Evolutionary conservation across 2,113 vertebrate genomes (phyloP), one percentile per base, ranked within the genome.

Genomic region (Panurus biarmicus): DNA sequence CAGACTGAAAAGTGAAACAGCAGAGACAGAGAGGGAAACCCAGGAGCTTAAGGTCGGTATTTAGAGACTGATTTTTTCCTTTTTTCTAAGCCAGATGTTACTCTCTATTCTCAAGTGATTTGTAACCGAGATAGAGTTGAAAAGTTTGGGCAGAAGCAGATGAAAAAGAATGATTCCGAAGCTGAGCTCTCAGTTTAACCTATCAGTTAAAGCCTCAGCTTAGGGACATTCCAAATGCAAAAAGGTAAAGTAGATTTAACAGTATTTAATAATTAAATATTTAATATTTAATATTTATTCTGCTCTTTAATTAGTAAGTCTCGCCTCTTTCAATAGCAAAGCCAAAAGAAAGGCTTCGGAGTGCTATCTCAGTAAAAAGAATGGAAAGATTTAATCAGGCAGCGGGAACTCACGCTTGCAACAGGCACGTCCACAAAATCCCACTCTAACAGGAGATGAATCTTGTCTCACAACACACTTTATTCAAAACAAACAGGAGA

Each of bases 351-450:
- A 60, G 47, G 11, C 33, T 69, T 56, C 3, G 23, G 64, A 67
- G 58, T 1, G 58, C 48, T 26, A 48, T 23, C 73, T 54, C 47
- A 92, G 45, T 9, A 11, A 64, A 80, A 73, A 85, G 58, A 70
- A 87, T 51, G 77, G 91, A 94, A 95, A 96, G 74, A 94, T 85
- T 89, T 81, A 89, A 94, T 94, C 89, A 92, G 83, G 11, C 53
- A 60, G 73, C 11, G 8, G 77, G 62, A 94, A 91, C 87, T 94
- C 86, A 42, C 8, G 45, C 91, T 93, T 10, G 70, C 66, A 92
- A 96, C 42, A 89, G 91, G 87, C 91, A 69, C 77, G 61, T 17
- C 25, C n/a, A 81, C 71, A 61, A 72, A 92, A 31, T 22, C 65
- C 89, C 69, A 79, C 93, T 92, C 31, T 61, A 89, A 57, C 48